These are phyloP conservation scores for Endotricha flammealis DNA, from an alignment of 2,888 invertebrate genomes.

Conservation along the genomic window DNA sequence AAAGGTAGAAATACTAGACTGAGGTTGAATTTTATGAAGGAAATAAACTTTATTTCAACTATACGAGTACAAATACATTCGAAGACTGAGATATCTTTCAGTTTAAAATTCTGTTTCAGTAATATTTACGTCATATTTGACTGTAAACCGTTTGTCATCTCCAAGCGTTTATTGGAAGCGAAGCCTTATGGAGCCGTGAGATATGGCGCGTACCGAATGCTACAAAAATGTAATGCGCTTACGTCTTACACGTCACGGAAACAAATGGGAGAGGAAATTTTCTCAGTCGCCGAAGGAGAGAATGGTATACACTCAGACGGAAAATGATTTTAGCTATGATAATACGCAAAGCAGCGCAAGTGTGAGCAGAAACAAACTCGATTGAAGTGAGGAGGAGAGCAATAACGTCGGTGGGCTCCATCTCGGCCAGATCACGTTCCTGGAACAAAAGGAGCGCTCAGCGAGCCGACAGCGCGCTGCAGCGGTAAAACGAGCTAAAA, in stretches of 20 bases:
- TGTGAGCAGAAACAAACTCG: constrained; percentile 58
- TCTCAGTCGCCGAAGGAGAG: constrained; percentile 29
- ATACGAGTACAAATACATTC: constrained; percentile 9
- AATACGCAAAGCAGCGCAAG: constrained; percentile 48
- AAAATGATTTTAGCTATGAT: constrained; percentile 50
- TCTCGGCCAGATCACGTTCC: constrained; percentile 72
- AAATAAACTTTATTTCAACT: constrained; percentile 1
- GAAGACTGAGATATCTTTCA: constrained; percentile 13
- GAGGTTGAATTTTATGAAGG: constrained; percentile 14
- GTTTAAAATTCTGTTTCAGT: constrained; percentile 28
- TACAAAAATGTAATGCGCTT: constrained; percentile 56
- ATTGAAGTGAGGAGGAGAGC: constrained; percentile 57
- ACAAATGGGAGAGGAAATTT: constrained; percentile 49
- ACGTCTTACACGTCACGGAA: constrained; percentile 48
- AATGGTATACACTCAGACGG: constrained; percentile 33
- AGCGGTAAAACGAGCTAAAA: constrained; percentile 54
- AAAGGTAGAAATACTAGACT: constrained; percentile 22
- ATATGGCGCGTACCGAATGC: constrained; percentile 48
- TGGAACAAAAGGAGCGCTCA: constrained; percentile 65
- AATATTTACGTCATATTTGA: constrained; percentile 44
- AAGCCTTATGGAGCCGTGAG: constrained; percentile 49
- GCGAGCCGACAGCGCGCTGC: constrained; percentile 52
- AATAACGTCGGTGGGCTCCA: constrained; percentile 65
- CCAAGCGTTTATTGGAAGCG: constrained; percentile 51
- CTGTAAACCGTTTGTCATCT: constrained; percentile 52